Evolutionary conservation across 2,113 vertebrate genomes (phyloP).

Genomic region (Benthochromis sp.): DNA sequence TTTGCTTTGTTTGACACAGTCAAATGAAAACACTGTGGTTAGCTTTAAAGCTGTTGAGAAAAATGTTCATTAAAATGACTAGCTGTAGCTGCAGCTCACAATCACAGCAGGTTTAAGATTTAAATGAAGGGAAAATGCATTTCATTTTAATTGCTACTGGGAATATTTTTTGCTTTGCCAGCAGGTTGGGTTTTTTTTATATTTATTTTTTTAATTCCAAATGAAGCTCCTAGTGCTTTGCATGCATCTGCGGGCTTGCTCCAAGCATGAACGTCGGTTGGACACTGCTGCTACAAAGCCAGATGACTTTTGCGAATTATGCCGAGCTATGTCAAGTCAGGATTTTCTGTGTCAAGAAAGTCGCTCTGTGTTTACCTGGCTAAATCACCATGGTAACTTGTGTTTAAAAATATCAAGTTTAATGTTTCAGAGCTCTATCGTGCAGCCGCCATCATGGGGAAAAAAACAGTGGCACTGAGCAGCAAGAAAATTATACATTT

Average conservation of each 20-base stretch:
- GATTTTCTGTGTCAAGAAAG: neutral
- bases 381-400: neutral
- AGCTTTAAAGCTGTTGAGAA: neutral
- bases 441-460: rapidly evolving
- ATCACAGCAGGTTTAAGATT: neutral
- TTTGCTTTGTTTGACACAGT: neutral
- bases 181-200: neutral
- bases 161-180: neutral
- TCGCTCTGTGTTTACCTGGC: neutral
- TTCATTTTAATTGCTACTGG: neutral
- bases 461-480: neutral
- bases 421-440: neutral
- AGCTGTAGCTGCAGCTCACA: neutral
- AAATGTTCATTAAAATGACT: rapidly evolving
- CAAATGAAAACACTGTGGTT: neutral
- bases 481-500: neutral
- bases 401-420: neutral
- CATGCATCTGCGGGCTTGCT: neutral
- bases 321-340: neutral
- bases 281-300: neutral
- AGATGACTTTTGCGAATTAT: neutral
- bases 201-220: neutral
- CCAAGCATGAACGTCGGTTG: rapidly evolving
- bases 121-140: neutral
- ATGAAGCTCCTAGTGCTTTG: neutral